Evolutionary conservation across 2,797 vertebrate genomes (phyloP).

Genomic region (Philypnodon macrostomus): DNA sequence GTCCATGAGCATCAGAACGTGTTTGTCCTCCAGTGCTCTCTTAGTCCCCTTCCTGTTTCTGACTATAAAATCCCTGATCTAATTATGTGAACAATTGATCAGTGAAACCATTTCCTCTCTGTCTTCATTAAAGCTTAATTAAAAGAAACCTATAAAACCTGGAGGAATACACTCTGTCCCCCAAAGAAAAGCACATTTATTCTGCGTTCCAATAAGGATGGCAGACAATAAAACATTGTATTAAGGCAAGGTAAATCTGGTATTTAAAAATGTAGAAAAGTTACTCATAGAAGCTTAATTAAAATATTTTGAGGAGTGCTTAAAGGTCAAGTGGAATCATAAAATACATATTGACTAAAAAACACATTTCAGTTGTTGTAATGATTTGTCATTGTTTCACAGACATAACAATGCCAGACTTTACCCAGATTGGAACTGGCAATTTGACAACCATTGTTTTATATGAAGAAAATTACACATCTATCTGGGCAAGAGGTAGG

Average conservation of each 20-base stretch:
- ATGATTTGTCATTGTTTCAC: too few species aligned
- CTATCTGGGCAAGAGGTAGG: too few species aligned
- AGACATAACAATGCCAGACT: too few species aligned
- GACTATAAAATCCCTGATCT: constrained; percentile 42
- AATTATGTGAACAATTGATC: constrained; percentile 66
- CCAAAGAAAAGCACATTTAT: constrained; percentile 9
- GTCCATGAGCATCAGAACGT: constrained; percentile 5
- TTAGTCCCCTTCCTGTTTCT: not conserved
- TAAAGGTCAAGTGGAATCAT: too few species aligned
- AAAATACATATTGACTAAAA: too few species aligned
- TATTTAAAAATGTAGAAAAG: too few species aligned
- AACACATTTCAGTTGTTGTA: too few species aligned
- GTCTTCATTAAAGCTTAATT: constrained; percentile 66
- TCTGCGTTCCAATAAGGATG: not conserved
- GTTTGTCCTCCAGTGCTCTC: not conserved
- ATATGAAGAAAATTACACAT: too few species aligned
- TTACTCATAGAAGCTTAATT: too few species aligned
- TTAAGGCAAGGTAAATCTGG: not conserved
- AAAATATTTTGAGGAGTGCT: not conserved
- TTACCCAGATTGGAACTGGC: too few species aligned
- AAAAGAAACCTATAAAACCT: constrained; percentile 57
- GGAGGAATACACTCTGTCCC: constrained; percentile 11
- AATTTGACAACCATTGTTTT: too few species aligned
- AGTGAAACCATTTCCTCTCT: constrained; percentile 44
- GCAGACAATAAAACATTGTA: constrained; percentile 1